phyloP scores from a whole-genome alignment of 2,797 vertebrate species.

The Xerus rutilus region DNA sequence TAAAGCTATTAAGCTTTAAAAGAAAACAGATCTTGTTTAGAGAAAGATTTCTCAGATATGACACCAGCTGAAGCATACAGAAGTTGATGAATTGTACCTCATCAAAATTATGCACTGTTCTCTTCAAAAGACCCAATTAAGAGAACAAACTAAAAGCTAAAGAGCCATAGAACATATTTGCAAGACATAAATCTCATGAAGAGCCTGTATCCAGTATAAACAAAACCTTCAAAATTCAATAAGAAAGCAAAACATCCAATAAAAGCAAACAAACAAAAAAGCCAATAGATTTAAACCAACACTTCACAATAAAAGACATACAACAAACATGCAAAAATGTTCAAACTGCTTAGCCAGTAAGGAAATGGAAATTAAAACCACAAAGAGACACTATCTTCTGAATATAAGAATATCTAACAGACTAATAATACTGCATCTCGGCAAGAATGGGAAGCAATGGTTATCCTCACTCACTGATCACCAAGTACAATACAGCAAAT shows the following conservation, averaged over 20 bases:
- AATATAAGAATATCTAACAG: background rate
- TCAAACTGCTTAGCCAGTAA: background rate
- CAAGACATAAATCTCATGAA: background rate
- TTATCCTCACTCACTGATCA: background rate
- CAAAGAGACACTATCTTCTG: background rate
- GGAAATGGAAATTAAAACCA: background rate
- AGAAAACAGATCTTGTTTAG: background rate
- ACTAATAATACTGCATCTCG: background rate
- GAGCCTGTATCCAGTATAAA: background rate
- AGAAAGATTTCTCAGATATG: background rate
- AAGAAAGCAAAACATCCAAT: background rate
- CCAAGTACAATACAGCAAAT: background rate
- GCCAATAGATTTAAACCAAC: background rate
- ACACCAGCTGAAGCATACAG: background rate
- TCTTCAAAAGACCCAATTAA: background rate
- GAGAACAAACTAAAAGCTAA: background rate
- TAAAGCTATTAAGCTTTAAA: constrained; percentile 9
- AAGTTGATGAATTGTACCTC: background rate
- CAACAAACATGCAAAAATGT: background rate
- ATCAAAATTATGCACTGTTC: background rate
- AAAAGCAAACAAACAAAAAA: background rate
- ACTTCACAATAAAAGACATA: background rate
- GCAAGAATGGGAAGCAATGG: background rate
- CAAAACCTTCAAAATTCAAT: background rate
- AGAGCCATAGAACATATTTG: background rate